Percentiles rank a stretch among this genome's conserved stretches.
Evolutionary conservation across 1,140 invertebrate species (phyloP).

Genomic region (Triops cancriformis): DNA sequence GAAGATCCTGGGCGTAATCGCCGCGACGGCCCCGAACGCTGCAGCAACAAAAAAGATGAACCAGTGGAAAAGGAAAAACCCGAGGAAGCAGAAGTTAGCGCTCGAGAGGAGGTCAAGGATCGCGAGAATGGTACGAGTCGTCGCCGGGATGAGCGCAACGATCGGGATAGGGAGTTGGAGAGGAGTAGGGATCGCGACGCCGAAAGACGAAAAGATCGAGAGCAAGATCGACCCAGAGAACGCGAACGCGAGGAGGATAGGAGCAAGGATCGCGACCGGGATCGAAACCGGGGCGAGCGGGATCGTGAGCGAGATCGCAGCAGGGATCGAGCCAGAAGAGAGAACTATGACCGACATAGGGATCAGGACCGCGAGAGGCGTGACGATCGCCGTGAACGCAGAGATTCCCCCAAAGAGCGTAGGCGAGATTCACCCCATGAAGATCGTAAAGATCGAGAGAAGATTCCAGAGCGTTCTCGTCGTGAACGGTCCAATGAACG

Average conservation of each 20-base stretch:
- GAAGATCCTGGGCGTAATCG: background rate
- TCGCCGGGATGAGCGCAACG: slow-evolving; percentile 30
- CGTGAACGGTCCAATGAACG: background rate
- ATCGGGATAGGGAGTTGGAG: slow-evolving; percentile 19
- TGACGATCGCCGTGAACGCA: slow-evolving; percentile 6
- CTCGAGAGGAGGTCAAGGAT: background rate
- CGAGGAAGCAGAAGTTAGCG: background rate
- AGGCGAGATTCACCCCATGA: background rate
- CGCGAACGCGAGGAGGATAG: slow-evolving; percentile 21
- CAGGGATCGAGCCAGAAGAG: background rate
- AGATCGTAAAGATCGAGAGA: background rate
- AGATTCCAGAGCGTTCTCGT: background rate
- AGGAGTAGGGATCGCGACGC: slow-evolving; percentile 16
- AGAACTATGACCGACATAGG: background rate
- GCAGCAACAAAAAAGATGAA: slow-evolving; percentile 15
- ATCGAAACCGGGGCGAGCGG: slow-evolving; percentile 25
- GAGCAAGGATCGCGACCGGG: slow-evolving; percentile 11
- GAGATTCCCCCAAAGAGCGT: background rate
- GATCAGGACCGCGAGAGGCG: background rate
- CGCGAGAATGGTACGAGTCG: slow-evolving; percentile 29
- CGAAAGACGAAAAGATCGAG: slow-evolving; percentile 21
- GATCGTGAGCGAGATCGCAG: slow-evolving; percentile 24
- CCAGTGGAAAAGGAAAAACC: slow-evolving; percentile 1
- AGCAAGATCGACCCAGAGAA: slow-evolving; percentile 23
- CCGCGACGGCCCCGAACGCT: background rate